Evolutionary conservation across 2,888 invertebrate species (phyloP).

Genomic region (Rosalia funebris): DNA sequence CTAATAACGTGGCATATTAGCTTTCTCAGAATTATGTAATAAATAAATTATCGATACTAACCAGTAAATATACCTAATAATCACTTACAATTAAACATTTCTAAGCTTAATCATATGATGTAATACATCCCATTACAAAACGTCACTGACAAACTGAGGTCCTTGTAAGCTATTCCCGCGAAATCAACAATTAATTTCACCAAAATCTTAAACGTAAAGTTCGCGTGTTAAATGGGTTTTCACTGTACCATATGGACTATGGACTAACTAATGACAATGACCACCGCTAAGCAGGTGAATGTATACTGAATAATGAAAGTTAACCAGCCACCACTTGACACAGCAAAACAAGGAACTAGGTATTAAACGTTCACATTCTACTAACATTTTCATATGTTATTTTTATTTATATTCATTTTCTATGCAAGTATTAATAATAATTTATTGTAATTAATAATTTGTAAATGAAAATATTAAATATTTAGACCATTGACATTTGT

Average conservation of each 20-base stretch:
- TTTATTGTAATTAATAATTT: no score
- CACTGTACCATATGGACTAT: conserved; percentile 57
- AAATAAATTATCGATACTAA: conserved; percentile 16
- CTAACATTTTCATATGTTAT: conserved; percentile 17
- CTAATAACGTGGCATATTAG: conserved; percentile 48
- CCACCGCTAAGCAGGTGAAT: conserved; percentile 58
- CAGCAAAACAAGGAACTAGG: conserved; percentile 43
- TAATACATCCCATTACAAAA: conserved; percentile 36
- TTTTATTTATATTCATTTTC: conserved; percentile 13
- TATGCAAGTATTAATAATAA: conserved; percentile 1
- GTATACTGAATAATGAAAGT: conserved; percentile 59
- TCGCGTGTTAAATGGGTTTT: conserved; percentile 22
- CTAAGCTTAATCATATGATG: conserved; percentile 37
- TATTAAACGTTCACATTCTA: conserved; percentile 41
- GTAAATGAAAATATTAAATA: neutral
- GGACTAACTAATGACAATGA: conserved; percentile 49
- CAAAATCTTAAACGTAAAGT: neutral
- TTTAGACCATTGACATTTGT: conserved; percentile 49
- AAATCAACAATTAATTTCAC: neutral
- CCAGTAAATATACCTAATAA: conserved; percentile 2
- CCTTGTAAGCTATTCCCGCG: neutral
- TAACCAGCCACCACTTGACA: conserved; percentile 51
- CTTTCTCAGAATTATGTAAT: conserved; percentile 34
- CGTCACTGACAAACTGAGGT: conserved; percentile 25
- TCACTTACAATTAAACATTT: conserved; percentile 38